Percentiles rank a stretch among this genome's conserved stretches.
These are phyloP conservation scores for Diarsia brunnea DNA, from an alignment of 2,888 invertebrate genomes.

Conservation along the genomic window DNA sequence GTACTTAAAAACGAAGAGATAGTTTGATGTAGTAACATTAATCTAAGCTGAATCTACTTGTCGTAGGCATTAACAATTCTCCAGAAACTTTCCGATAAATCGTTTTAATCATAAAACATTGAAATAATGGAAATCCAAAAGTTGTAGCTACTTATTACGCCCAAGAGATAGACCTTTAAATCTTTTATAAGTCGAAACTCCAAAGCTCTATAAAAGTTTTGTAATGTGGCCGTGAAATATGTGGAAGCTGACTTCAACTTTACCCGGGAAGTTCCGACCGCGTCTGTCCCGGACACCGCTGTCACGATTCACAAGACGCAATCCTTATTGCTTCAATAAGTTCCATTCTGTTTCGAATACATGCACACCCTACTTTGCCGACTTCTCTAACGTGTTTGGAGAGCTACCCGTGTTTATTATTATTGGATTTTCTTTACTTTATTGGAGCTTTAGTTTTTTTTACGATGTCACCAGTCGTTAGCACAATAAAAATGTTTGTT, in stretches of 20 bases:
- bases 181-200: constrained; percentile 64
- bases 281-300: constrained; percentile 64
- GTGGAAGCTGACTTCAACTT: constrained; percentile 67
- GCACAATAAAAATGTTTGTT: constrained; percentile 65
- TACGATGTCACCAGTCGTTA: constrained; percentile 65
- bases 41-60: background rate
- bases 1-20: background rate
- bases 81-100: constrained; percentile 7
- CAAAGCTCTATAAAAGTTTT: constrained; percentile 72
- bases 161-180: constrained; percentile 59
- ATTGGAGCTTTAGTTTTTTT: constrained; percentile 58
- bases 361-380: constrained; percentile 50
- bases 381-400: constrained; percentile 39
- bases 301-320: constrained; percentile 63
- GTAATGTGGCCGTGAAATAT: constrained; percentile 75
- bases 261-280: constrained; percentile 62
- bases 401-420: constrained; percentile 61
- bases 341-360: constrained; percentile 60
- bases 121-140: constrained; percentile 34
- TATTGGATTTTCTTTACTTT: constrained; percentile 65
- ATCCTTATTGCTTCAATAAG: constrained; percentile 69
- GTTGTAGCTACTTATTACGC: constrained; percentile 43
- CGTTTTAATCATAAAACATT: constrained; percentile 39
- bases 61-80: background rate
- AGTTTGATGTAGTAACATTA: background rate